Base-by-base conservation (phyloP, 2,113 vertebrate species). In the Capreolus pygargus region DNA sequence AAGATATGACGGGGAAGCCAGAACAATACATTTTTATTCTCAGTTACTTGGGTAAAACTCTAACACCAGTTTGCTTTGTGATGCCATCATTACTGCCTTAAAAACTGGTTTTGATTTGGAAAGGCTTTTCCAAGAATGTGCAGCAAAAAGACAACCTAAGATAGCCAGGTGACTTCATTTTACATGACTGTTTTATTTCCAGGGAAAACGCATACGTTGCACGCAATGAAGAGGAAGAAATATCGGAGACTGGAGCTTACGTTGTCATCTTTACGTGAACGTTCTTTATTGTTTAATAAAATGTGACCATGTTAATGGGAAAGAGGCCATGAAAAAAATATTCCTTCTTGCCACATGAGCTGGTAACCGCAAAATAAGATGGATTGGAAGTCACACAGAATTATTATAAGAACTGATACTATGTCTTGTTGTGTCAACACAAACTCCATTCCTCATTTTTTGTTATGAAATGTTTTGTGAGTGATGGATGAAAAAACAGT, bases 41-140 rank as follows among this genome's bases (percentile, higher is more conserved):
- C 87, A 27, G 2, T 90, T 25, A 86, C 74, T 79, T 11, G 91
- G 83, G 55, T 45, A 58, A 86, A 96, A 97, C 13, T 91, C 61
- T 4, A 43, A 89, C 36, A 14, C 50, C 86, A 39, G 23, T 88
- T 25, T 95, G 93, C 94, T 76, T 36, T 93, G 94, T 54, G 39
- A 36, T 36, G 79, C 16, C n/a, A 6, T 2, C 27, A 47, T 50
- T 64, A 50, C 21, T 15, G 90, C 81, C 76, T 74, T 58, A 7
- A 60, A 88, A 30, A 54, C 47, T 45, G 84, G 17, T 57, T 95
- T 30, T 82, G 54, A 89, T 58, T 91, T 52, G n/a, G 57, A 87
- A 79, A 89, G 45, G 2, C 43, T 23, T 85, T 81, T 81, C 36
- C 16, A 30, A 47, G 58, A 4, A 47, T 25, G 79, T 16, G 27